These are phyloP conservation scores for Meteorus colon DNA, from an alignment of 2,888 invertebrate genomes.

Conservation along the genomic window DNA sequence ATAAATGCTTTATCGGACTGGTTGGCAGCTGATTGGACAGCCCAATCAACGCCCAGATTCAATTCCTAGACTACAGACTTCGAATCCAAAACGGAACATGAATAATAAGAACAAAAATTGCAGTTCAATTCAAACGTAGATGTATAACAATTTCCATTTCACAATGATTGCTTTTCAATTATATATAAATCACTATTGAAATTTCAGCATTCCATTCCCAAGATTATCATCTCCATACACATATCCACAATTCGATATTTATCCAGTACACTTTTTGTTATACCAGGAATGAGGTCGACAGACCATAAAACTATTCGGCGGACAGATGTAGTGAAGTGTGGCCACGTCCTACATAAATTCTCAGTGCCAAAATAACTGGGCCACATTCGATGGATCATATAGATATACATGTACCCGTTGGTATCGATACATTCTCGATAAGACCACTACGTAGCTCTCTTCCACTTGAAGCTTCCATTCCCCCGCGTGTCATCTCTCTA, in stretches of 20 bases:
- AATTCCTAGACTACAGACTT: too few relatives aligned
- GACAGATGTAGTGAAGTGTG: slow-evolving; percentile 56
- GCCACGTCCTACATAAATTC: slow-evolving; percentile 50
- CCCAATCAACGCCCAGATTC: too few relatives aligned
- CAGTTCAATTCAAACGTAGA: too few relatives aligned
- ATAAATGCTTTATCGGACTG: too few relatives aligned
- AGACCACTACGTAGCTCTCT: slow-evolving; percentile 53
- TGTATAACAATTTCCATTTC: too few relatives aligned
- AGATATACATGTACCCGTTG: slow-evolving; percentile 43
- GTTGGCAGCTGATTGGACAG: too few relatives aligned
- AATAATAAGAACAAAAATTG: too few relatives aligned
- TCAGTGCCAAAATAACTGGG: slow-evolving; percentile 58
- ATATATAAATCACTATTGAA: not conserved
- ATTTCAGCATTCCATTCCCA: not conserved
- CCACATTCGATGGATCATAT: slow-evolving; percentile 45
- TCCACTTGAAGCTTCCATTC: slow-evolving; percentile 52
- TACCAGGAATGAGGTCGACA: slow-evolving; percentile 56
- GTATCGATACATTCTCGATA: slow-evolving; percentile 63
- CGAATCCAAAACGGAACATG: too few relatives aligned
- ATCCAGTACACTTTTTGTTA: not conserved
- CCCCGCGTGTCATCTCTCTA: slow-evolving; percentile 32
- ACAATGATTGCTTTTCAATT: too few relatives aligned
- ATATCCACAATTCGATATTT: too few relatives aligned
- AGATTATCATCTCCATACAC: not conserved
- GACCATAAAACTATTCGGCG: slow-evolving; percentile 57